A percentile compares a stretch with the other conserved stretches of the same genome.
Conservation (phyloP, 2,888 invertebrate species). For the Melanchra persicariae region DNA sequence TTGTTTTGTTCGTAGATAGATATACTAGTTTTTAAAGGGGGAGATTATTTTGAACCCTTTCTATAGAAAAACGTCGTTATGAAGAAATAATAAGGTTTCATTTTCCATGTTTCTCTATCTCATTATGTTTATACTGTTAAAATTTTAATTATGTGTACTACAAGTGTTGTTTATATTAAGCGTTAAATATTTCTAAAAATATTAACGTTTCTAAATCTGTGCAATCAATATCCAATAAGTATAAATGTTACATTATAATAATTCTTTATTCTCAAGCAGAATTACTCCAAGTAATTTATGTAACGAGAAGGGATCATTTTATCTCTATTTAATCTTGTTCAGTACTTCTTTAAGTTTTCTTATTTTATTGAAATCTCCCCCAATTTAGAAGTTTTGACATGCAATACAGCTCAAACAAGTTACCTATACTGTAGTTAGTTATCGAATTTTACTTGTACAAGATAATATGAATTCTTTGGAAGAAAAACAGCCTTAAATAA, state of each 20-base stretch:
- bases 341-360: neutral
- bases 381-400: conserved; percentile 68
- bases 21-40: conserved; percentile 54
- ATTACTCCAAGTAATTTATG: conserved; percentile 49
- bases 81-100: conserved; percentile 1
- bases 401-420: conserved; percentile 86
- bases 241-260: conserved; percentile 5
- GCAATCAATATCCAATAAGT: conserved; percentile 8
- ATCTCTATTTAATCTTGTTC: neutral
- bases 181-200: conserved; percentile 43
- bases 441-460: conserved; percentile 54
- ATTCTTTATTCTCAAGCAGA: conserved; percentile 26
- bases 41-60: conserved; percentile 35
- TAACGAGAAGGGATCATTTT: conserved; percentile 34
- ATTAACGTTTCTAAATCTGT: conserved; percentile 19
- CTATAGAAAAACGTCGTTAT: neutral
- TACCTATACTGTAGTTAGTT: conserved; percentile 82
- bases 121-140: conserved; percentile 8
- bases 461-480: conserved; percentile 38
- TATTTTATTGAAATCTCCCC: conserved; percentile 48
- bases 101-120: conserved; percentile 8
- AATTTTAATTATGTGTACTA: conserved; percentile 9
- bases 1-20: conserved; percentile 60
- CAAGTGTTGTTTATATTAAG: conserved; percentile 12
- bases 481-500: neutral